Percentiles rank a stretch among this genome's conserved stretches.
Conservation (phyloP, 2,797 vertebrate genomes). For the Enteromius argenteus region DNA sequence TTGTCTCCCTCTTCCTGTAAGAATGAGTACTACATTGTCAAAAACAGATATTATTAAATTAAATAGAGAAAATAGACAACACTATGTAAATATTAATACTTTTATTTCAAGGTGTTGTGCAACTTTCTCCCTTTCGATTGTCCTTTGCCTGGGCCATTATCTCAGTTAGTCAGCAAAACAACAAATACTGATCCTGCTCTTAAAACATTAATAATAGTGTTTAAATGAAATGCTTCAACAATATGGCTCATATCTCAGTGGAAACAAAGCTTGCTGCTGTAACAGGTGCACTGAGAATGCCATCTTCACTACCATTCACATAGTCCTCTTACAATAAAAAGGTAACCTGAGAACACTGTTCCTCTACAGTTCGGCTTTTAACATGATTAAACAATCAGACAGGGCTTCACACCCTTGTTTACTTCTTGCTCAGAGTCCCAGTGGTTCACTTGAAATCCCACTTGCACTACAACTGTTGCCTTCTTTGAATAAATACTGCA, state of each 20-base stretch:
- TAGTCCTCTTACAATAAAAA: not conserved
- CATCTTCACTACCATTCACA: not conserved
- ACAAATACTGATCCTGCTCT: not conserved
- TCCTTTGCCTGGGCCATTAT: not conserved
- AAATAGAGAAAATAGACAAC: not conserved
- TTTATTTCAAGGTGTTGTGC: not conserved
- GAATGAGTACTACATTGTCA: slow-evolving; percentile 7
- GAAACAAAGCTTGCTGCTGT: not conserved
- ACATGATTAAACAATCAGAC: slow-evolving; percentile 1
- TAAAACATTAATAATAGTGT: not conserved
- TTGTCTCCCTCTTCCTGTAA: slow-evolving; percentile 33
- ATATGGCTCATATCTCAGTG: not conserved
- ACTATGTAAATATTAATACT: not conserved
- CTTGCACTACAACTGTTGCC: not conserved
- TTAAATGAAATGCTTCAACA: not conserved
- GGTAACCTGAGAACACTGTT: not conserved
- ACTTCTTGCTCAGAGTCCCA: not conserved
- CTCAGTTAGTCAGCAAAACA: not conserved
- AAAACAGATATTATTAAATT: not conserved
- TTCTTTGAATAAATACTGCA: slow-evolving; percentile 38
- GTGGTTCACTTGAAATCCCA: slow-evolving; percentile 13
- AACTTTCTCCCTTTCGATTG: not conserved
- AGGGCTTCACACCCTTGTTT: slow-evolving; percentile 34
- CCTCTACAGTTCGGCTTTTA: slow-evolving; percentile 9
- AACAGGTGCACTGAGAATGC: not conserved